A percentile compares a stretch with the other conserved stretches of the same genome.
Evolutionary conservation across 2,888 invertebrate genomes (phyloP).

Genomic region (Volucella inflata): DNA sequence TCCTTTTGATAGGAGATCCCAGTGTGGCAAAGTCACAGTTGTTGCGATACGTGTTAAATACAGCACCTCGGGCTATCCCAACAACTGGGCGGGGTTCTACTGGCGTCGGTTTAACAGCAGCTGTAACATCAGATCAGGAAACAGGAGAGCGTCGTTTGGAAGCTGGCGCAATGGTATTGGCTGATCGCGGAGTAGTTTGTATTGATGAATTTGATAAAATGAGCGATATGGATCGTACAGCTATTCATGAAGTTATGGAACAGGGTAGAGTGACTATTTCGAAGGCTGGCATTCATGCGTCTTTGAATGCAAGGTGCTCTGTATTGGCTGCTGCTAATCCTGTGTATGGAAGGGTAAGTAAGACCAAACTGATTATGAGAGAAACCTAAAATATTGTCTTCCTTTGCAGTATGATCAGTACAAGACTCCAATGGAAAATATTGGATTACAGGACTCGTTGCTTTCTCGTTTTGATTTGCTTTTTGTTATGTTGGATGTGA

Average conservation of each 20-base stretch:
- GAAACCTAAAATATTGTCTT: neutral
- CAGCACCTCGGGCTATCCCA: conserved; percentile 97
- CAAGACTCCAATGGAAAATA: conserved; percentile 99
- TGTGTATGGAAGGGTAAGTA: conserved; percentile 94
- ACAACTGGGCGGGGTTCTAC: conserved; percentile 99
- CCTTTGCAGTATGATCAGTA: conserved; percentile 96
- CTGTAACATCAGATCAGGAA: conserved; percentile 98
- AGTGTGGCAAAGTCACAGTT: conserved; percentile 99
- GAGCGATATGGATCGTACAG: conserved; percentile 99
- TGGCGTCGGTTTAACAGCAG: conserved; percentile 99
- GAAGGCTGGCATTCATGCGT: conserved; percentile 99
- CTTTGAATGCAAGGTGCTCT: conserved; percentile 98
- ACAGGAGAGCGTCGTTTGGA: conserved; percentile 94
- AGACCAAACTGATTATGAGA: neutral
- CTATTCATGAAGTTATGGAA: conserved; percentile 99
- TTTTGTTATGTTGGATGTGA: conserved; percentile 97
- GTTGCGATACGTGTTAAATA: conserved; percentile 95
- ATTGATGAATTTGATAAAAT: conserved; percentile 99
- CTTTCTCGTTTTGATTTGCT: conserved; percentile 99
- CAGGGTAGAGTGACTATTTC: conserved; percentile 98
- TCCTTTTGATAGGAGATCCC: conserved; percentile 98
- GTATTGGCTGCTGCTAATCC: conserved; percentile 99
- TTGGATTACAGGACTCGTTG: conserved; percentile 98
- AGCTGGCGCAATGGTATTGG: conserved; percentile 99
- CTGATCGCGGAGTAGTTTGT: conserved; percentile 98